Conservation (phyloP, 2,888 invertebrate species). For the Phyllotreta striolata region DNA sequence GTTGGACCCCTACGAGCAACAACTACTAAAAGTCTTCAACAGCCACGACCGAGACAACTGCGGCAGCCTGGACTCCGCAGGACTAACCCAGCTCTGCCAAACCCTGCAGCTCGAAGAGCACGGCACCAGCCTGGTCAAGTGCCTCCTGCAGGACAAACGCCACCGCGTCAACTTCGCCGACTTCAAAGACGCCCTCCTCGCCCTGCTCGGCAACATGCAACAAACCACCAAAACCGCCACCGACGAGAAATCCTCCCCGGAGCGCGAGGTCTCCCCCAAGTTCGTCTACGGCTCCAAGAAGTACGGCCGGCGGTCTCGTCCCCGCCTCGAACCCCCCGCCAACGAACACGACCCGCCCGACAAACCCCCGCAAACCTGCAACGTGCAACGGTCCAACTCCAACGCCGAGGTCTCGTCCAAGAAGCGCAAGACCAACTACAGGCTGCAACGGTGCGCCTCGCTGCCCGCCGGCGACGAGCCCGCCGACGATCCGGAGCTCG, state of each 20-base stretch:
- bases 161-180: slow-evolving; percentile 72
- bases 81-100: slow-evolving; percentile 75
- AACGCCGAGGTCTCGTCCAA: slow-evolving; percentile 65
- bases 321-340: slow-evolving; percentile 62
- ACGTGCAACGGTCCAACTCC: slow-evolving; percentile 64
- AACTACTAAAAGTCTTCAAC: slow-evolving; percentile 81
- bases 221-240: slow-evolving; percentile 42
- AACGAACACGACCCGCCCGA: slow-evolving; percentile 58
- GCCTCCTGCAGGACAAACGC: slow-evolving; percentile 64
- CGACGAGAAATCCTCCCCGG: slow-evolving; percentile 63
- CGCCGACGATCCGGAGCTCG: slow-evolving; percentile 54
- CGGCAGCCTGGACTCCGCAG: slow-evolving; percentile 72
- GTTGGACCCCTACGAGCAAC: slow-evolving; percentile 81
- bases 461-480: slow-evolving; percentile 60
- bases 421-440: slow-evolving; percentile 62
- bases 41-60: slow-evolving; percentile 77
- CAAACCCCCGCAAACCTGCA: slow-evolving; percentile 47
- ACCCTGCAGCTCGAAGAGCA: slow-evolving; percentile 81
- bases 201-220: slow-evolving; percentile 69
- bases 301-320: slow-evolving; percentile 77
- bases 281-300: slow-evolving; percentile 78
- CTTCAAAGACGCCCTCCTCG: slow-evolving; percentile 79
- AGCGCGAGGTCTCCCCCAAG: slow-evolving; percentile 77
- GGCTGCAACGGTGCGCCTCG: slow-evolving; percentile 67
- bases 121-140: slow-evolving; percentile 61